Conservation (phyloP, 2,113 vertebrate species). For the Archocentrus centrarchus region DNA sequence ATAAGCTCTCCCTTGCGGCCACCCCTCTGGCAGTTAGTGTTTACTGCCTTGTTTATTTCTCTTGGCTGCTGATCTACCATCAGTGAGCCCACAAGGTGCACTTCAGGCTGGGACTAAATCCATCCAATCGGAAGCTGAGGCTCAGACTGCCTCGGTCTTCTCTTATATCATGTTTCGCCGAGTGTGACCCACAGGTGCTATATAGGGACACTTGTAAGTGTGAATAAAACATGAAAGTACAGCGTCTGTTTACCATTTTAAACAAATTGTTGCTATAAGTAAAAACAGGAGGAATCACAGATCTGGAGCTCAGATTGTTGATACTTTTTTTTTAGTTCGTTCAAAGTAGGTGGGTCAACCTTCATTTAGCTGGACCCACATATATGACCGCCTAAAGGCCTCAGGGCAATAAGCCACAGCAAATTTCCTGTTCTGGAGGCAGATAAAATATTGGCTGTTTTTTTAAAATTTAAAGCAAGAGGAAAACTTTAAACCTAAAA, state of each 20-base stretch:
- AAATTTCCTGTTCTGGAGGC: background rate
- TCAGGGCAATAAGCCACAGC: background rate
- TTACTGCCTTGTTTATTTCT: slow-evolving; percentile 72
- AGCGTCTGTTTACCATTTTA: background rate
- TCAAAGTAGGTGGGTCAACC: background rate
- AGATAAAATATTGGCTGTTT: background rate
- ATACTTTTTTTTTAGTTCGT: background rate
- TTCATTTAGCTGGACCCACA: background rate
- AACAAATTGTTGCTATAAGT: background rate
- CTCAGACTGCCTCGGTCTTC: slow-evolving; percentile 18
- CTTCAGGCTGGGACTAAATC: slow-evolving; percentile 42
- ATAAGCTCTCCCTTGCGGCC: slow-evolving; percentile 45
- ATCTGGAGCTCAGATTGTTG: background rate
- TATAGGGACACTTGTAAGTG: background rate
- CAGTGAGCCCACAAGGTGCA: slow-evolving; percentile 52
- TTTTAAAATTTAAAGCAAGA: background rate
- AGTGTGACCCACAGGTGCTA: slow-evolving; percentile 13
- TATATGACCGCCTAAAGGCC: background rate
- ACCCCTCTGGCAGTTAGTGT: slow-evolving; percentile 37
- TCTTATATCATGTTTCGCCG: slow-evolving; percentile 14
- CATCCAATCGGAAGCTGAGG: slow-evolving; percentile 24
- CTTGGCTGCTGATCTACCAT: slow-evolving; percentile 51
- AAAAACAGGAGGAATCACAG: background rate
- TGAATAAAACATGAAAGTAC: background rate
- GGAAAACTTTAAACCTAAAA: background rate